Base-by-base conservation (phyloP, 2,888 invertebrate species). In the Sturmia bella region DNA sequence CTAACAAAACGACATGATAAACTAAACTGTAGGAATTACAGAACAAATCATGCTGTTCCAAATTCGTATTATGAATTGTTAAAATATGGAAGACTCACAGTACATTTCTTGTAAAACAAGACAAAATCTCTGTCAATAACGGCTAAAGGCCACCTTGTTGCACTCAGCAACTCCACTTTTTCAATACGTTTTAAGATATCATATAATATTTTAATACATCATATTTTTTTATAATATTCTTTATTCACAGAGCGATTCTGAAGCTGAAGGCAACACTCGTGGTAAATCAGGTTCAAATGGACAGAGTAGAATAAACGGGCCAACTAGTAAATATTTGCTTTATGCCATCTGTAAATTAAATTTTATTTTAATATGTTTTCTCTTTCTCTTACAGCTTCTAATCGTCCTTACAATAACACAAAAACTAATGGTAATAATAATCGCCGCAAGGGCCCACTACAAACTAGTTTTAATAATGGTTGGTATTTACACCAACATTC, bases 281-380 rank as follows among this genome's bases (percentile, higher is more conserved):
- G 93, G 95, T 39, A 91, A 95, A 27, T 94, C 96, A 94, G 91
- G 96, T 78, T 95, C 96, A 3, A 95, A 96, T 84, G 96, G 96
- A 0, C 95, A 96, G 91, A 96, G 96, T 91, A 96, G 96, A 89
- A 93, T 92, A 66, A 92, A 91, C 88, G 92, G 91, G 61, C 87
- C 89, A 2, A 88, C 86, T 45, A 87, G 91, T 91, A 85, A 80
- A 75, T 43, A 13, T 13, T n/a, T 54, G 17, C 9, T 2, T 3
- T 2, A 0, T 27, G 19, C 15, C 4, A 32, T 1, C 32, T 32
- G 2, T 12, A 13, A 15, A 21, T 13, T 12, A 15, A 21, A 19
- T 52, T 41, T 13, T 11, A 11, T 2, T n/a, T 13, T 3, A 13
- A 52, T 52, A 1, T 6, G 17, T 5, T 48, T 39, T 37, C n/a